Percentiles rank a stretch among this genome's conserved stretches.
These are phyloP conservation scores for Eupithecia abbreviata DNA, from an alignment of 2,888 invertebrate genomes.

Conservation along the genomic window DNA sequence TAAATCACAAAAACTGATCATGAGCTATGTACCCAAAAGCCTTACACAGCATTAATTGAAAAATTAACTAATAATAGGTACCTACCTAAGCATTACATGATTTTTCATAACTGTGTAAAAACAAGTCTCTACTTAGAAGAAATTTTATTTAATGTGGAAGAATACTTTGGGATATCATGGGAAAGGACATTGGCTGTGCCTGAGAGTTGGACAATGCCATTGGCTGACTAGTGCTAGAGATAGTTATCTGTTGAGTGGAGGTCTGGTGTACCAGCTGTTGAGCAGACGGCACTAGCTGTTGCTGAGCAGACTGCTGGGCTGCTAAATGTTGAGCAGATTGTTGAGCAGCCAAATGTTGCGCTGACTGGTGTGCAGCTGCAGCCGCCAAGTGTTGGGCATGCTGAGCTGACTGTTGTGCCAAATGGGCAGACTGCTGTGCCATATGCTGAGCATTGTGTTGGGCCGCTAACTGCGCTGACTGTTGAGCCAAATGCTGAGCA, in stretches of 20 bases:
- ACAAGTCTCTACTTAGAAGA: neutral
- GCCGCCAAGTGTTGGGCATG: constrained; percentile 63
- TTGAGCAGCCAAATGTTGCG: constrained; percentile 67
- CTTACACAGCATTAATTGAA: neutral
- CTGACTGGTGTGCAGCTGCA: constrained; percentile 66
- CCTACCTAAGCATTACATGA: neutral
- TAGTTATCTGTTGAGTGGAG: constrained; percentile 78
- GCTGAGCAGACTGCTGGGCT: constrained; percentile 75
- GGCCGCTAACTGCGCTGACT: constrained; percentile 57
- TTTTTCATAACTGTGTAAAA: neutral
- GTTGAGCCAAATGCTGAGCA: constrained; percentile 70
- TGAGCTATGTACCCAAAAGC: neutral
- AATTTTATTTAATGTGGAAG: constrained; percentile 65
- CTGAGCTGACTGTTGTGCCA: constrained; percentile 61
- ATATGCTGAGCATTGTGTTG: constrained; percentile 51
- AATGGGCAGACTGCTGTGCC: constrained; percentile 64
- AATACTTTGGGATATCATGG: constrained; percentile 80
- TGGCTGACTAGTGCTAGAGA: constrained; percentile 78
- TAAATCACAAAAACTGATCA: neutral
- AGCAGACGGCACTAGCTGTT: constrained; percentile 70
- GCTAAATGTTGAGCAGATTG: constrained; percentile 67
- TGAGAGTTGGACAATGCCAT: constrained; percentile 78
- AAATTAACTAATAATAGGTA: neutral
- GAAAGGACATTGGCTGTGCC: constrained; percentile 76
- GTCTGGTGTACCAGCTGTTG: constrained; percentile 77